These are phyloP conservation scores for Carlito syrichta DNA, from an alignment of 2,113 vertebrate species.

Conservation along the genomic window DNA sequence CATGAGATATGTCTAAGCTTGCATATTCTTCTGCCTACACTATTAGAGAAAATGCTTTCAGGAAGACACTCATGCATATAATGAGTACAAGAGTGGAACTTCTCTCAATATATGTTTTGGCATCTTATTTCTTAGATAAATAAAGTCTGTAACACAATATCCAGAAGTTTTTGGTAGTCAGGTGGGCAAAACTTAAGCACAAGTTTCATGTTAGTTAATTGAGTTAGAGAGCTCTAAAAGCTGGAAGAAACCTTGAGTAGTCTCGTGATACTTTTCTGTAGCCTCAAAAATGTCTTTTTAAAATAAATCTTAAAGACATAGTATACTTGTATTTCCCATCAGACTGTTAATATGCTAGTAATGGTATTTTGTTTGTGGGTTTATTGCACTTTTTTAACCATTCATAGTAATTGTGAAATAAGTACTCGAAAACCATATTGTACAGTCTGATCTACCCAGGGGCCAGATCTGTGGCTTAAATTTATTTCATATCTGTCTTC, in stretches of 20 bases:
- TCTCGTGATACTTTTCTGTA: neutral
- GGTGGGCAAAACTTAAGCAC: neutral
- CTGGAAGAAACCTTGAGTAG: neutral
- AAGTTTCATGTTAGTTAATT: conserved; percentile 3
- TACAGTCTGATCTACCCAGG: no score
- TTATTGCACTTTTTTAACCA: neutral
- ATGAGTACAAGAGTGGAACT: neutral
- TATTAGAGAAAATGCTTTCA: neutral
- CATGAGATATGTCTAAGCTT: neutral
- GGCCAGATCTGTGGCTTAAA: no score
- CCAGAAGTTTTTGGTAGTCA: neutral
- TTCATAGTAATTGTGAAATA: neutral
- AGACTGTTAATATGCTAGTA: neutral
- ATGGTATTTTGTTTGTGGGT: neutral
- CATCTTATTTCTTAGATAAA: neutral
- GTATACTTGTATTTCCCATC: neutral
- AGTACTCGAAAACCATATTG: neutral
- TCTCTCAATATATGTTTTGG: no score
- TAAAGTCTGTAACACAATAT: neutral
- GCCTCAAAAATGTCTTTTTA: neutral
- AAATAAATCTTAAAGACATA: neutral
- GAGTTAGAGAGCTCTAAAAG: neutral
- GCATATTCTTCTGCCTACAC: neutral
- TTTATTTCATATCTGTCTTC: no score
- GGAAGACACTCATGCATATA: neutral